A percentile compares a stretch with the other conserved stretches of the same genome.
phyloP scores from a whole-genome alignment of 2,113 vertebrate genomes.

The Suricata suricatta region DNA sequence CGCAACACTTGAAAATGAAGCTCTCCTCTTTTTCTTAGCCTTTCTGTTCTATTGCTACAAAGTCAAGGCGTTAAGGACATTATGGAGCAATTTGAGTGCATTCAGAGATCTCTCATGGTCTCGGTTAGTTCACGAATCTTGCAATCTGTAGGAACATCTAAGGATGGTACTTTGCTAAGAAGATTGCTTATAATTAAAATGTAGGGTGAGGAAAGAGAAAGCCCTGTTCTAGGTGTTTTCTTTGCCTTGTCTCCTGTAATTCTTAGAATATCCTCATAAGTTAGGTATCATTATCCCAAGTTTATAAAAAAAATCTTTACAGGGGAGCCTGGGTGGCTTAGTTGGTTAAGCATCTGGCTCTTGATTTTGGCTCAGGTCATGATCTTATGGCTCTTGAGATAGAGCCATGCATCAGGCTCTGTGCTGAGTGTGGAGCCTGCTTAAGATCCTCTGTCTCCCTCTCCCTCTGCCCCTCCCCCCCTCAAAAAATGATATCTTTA shows the following conservation, averaged over 20 bases:
- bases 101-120: conserved; percentile 28
- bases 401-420: too few species aligned
- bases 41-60: conserved; percentile 48
- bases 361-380: too few species aligned
- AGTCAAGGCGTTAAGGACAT: conserved; percentile 12
- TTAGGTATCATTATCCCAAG: conserved; percentile 2
- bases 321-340: neutral
- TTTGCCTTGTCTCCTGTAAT: conserved; percentile 40
- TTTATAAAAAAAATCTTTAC: conserved; percentile 47
- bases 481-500: too few species aligned
- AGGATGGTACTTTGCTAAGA: conserved; percentile 37
- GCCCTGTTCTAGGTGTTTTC: neutral
- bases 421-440: too few species aligned
- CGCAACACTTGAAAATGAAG: neutral
- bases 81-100: conserved; percentile 11
- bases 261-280: conserved; percentile 18
- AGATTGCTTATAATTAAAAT: conserved; percentile 1
- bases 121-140: neutral
- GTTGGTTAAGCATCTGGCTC: too few species aligned
- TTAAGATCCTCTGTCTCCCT: too few species aligned
- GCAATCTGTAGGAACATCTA: conserved; percentile 5
- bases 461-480: too few species aligned
- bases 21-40: conserved; percentile 3
- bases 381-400: too few species aligned
- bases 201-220: neutral